Conservation (phyloP, 2,888 invertebrate species). For the Dioctria rufipes region DNA sequence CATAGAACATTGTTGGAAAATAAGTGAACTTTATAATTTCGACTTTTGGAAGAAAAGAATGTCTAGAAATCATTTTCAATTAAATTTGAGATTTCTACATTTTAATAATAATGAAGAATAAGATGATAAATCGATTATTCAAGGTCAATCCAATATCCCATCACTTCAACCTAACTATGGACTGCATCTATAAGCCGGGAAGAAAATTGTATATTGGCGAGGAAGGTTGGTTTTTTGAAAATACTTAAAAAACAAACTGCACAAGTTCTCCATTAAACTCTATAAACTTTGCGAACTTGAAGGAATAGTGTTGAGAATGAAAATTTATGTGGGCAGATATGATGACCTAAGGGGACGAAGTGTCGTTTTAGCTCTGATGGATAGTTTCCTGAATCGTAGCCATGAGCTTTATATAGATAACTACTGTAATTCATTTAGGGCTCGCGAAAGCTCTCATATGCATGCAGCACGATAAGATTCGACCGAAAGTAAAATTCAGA, state of each 20-base stretch:
- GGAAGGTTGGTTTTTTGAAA: background rate
- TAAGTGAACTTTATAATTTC: background rate
- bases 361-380: constrained; percentile 1
- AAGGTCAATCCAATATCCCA: too few species aligned
- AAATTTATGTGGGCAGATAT: constrained; percentile 9
- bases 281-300: constrained; percentile 2
- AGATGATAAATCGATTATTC: background rate
- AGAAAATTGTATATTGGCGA: background rate
- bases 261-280: background rate
- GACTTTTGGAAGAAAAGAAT: too few species aligned
- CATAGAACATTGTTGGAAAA: background rate
- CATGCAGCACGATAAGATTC: background rate
- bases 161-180: too few species aligned
- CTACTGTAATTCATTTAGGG: constrained; percentile 32
- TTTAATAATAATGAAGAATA: constrained; percentile 33
- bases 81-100: constrained; percentile 17
- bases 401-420: background rate
- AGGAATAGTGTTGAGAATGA: background rate
- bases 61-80: too few species aligned
- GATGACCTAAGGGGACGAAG: background rate
- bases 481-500: background rate
- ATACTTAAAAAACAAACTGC: background rate
- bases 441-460: constrained; percentile 1
- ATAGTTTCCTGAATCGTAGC: background rate
- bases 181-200: too few species aligned